These are phyloP conservation scores for Rhombomys opimus DNA, from an alignment of 2,113 vertebrate species.

Conservation along the genomic window DNA sequence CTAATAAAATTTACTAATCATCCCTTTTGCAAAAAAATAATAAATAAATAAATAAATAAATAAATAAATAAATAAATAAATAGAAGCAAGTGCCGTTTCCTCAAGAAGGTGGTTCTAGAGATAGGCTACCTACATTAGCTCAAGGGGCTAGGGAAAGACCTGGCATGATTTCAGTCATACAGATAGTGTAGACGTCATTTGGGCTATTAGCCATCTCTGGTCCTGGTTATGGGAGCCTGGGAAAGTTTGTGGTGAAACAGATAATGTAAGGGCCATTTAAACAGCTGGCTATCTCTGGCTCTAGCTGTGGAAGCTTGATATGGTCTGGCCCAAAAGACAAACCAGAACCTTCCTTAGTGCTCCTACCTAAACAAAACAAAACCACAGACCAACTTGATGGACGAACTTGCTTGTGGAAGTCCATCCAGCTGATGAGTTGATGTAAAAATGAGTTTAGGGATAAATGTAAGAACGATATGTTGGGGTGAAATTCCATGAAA, in stretches of 20 bases:
- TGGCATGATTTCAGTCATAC: not conserved
- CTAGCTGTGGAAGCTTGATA: not conserved
- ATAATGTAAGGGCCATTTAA: not conserved
- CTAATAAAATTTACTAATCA: not conserved
- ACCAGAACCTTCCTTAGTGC: too few relatives aligned
- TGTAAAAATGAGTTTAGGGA: not conserved
- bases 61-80: too few relatives aligned
- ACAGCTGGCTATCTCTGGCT: not conserved
- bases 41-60: too few relatives aligned
- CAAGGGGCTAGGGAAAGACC: not conserved
- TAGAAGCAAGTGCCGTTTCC: not conserved
- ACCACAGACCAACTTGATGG: not conserved
- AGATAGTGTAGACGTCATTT: not conserved
- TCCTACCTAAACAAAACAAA: too few relatives aligned
- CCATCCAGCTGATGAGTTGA: not conserved
- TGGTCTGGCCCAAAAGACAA: not conserved
- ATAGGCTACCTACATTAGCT: not conserved
- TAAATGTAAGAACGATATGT: not conserved
- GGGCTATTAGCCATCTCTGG: too few relatives aligned
- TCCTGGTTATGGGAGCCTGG: not conserved
- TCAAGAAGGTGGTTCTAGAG: not conserved
- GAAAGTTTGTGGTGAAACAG: not conserved
- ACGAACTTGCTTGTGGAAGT: not conserved
- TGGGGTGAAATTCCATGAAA: not conserved
- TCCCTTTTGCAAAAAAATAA: not conserved